Base-by-base conservation (phyloP, 2,888 invertebrate genomes). In the Geotrupes spiniger region DNA sequence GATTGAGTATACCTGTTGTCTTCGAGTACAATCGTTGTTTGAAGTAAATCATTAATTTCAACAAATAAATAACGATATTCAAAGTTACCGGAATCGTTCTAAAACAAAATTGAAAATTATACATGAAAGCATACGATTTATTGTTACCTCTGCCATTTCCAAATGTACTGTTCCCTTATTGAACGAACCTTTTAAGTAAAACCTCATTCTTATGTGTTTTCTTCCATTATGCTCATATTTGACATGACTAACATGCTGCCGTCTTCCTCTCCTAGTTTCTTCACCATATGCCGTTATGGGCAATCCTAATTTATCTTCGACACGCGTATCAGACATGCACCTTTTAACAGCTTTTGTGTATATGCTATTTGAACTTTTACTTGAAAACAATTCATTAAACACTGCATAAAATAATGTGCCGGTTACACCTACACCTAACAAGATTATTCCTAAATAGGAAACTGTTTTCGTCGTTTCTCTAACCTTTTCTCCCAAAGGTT, bases 231-330 rank as follows among this genome's bases (percentile, higher is more conserved):
- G 83, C 54, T 83, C 77, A 28, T 86, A 94, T 31, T 80, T 76
- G 36, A 81, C 75, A 74, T 93, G 90, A 56, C 88, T 87, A 31
- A 92, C 88, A 76, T 92, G 92, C 54, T 88, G 83, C 33, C 92
- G 78, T 52, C 93, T 77, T 29, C 95, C 85, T 57, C 94, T 77
- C 12, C 88, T 78, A 0, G 87, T 87, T 69, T 90, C 89, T 71
- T 94, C 93, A 0, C 95, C 95, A 72, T 82, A 91, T 1, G 89
- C 90, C 70, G 87, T 92, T 25, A 96, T 88, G 4, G 94, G 93
- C 51, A 84, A 77, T n/a, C 96, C 96, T 44, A 95, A 74, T n/a
- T 85, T 80, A 73, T 92, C 89, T 63, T 84, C 80, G 1, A 95
- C 80, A 64, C 85, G 78, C 3, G 83, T 76, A 74, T 93, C 86